Evolutionary conservation across 2,888 invertebrate genomes (phyloP), one percentile per base, ranked within the genome.

Genomic region (Cephus pygmeus): DNA sequence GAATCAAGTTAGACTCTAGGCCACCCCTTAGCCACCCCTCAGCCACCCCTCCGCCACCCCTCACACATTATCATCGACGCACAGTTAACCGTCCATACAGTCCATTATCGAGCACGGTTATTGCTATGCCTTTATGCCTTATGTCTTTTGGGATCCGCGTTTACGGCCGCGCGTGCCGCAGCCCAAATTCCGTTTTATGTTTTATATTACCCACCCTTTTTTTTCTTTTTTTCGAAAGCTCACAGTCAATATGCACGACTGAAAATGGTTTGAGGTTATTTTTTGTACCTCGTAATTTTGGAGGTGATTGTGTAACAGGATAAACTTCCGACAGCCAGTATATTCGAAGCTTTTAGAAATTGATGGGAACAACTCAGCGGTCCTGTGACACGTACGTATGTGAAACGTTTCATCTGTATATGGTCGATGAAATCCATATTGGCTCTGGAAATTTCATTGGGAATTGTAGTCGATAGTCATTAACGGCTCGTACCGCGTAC

Each of bases 381-480:
- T 23, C 56, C 23, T 23, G 56, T 56, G 56, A 56, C 56, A 6
- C 23, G 56, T 56, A 56, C 56, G 56, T 56, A 56, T 56, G 56
- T 56, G 56, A 56, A 56, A 56, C 56, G 56, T 56, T 56, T 56
- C 56, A 15, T 56, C 56, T 23, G 56, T 56, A 56, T 56, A 56
- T 56, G 56, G 56, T 56, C 56, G 56, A 56, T 56, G 56, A 56
- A 56, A 56, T 56, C 23, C 56, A 56, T 56, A 56, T 56, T 56
- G 56, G 56, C 56, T 56, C 23, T 56, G 56, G 56, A 56, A 56
- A 56, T 56, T 56, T 56, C 56, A 56, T 56, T 56, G 56, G 56
- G 89, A 86, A 86, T 89, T 89, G 89, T 88, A 88, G 88, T 86
- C 88, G 87, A 89, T 86, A 85, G 88, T 89, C 88, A 89, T 91